Evolutionary conservation across 1,140 invertebrate species (phyloP).

Genomic region (Aphaenogaster ashmeadi): DNA sequence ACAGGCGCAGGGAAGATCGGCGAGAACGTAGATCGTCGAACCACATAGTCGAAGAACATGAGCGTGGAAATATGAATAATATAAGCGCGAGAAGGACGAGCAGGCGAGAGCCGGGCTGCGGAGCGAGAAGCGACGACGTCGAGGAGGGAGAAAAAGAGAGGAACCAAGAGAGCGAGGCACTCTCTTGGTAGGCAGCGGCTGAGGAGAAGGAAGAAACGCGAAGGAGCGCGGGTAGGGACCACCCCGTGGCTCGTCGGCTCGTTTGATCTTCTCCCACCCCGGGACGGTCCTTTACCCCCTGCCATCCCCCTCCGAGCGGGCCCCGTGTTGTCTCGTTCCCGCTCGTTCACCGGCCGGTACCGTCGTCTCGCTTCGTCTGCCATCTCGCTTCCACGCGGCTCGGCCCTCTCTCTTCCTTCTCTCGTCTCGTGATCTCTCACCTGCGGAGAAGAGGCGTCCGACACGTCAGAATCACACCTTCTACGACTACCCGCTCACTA

Average conservation of each 20-base stretch:
- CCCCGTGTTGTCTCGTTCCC: conserved; percentile 58
- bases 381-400: conserved; percentile 27
- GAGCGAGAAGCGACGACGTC: conserved; percentile 59
- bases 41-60: conserved; percentile 80
- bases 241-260: conserved; percentile 87
- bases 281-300: conserved; percentile 71
- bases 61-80: conserved; percentile 86
- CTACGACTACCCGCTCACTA: conserved; percentile 82
- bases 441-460: conserved; percentile 82
- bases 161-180: conserved; percentile 54
- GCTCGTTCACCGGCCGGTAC: conserved; percentile 18
- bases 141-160: conserved; percentile 71
- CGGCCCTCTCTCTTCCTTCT: conserved; percentile 35
- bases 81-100: conserved; percentile 80
- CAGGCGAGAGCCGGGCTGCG: conserved; percentile 12
- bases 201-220: conserved; percentile 72
- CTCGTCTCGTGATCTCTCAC: conserved; percentile 79
- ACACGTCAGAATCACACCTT: conserved; percentile 87
- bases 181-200: conserved; percentile 71
- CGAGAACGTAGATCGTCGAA: conserved; percentile 76
- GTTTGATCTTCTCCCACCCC: conserved; percentile 87
- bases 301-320: conserved; percentile 48
- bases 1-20: conserved; percentile 42
- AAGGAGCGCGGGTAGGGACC: conserved; percentile 84
- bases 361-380: conserved; percentile 12